phyloP scores from a whole-genome alignment of 2,113 vertebrate species.

The Chaenocephalus aceratus region DNA sequence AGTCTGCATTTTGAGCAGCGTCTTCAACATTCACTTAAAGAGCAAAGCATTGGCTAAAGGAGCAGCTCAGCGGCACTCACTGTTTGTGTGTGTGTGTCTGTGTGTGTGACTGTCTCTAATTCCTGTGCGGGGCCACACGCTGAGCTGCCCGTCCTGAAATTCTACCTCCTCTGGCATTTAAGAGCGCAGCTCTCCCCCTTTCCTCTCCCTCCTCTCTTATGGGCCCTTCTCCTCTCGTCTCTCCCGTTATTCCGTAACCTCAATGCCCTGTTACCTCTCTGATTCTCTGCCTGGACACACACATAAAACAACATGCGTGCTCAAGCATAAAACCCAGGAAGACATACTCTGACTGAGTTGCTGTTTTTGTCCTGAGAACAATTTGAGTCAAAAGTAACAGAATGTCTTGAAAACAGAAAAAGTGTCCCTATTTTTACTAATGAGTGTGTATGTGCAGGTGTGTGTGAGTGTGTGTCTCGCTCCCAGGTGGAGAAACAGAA shows the following conservation, averaged over 20 bases:
- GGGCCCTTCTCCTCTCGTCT: constrained; percentile 60
- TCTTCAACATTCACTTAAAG: constrained; percentile 64
- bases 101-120: constrained; percentile 71
- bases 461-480: constrained; percentile 27
- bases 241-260: constrained; percentile 53
- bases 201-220: constrained; percentile 52
- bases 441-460: constrained; percentile 27
- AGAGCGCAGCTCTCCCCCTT: constrained; percentile 67
- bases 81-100: constrained; percentile 48
- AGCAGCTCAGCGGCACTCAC: constrained; percentile 63
- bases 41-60: constrained; percentile 71
- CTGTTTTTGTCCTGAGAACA: constrained; percentile 27
- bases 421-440: neutral
- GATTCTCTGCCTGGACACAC: constrained; percentile 56
- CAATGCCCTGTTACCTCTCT: constrained; percentile 54
- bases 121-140: constrained; percentile 82
- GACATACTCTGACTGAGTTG: constrained; percentile 22
- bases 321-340: neutral
- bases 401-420: constrained; percentile 32
- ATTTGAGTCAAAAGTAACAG: constrained; percentile 49
- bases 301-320: constrained; percentile 20
- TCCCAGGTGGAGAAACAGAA: constrained; percentile 60
- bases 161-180: constrained; percentile 82
- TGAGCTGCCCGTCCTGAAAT: constrained; percentile 81
- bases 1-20: constrained; percentile 56